Percentiles rank a stretch among this genome's conserved stretches.
Conservation (phyloP, 1,140 invertebrate genomes). For the Latrodectus geometricus region DNA sequence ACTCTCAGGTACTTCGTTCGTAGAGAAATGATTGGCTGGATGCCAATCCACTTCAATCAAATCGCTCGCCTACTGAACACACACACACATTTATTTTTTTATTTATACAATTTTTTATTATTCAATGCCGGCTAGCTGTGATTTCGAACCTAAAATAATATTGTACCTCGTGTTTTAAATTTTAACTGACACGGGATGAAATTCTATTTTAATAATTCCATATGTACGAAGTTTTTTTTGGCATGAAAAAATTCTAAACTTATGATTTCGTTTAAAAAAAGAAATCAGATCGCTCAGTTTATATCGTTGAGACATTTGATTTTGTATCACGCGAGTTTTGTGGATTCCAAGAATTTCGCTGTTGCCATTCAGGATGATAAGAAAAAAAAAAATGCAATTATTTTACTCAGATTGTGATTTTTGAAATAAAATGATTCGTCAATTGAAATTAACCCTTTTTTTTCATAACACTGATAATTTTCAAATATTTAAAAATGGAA, state of each 20-base stretch:
- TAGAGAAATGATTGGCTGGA: slow-evolving; percentile 39
- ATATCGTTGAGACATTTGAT: no score
- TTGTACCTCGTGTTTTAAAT: not conserved
- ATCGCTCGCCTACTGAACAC: slow-evolving; percentile 39
- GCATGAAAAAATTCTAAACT: not conserved
- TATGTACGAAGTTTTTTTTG: not conserved
- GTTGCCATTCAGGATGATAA: no score
- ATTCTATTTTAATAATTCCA: not conserved
- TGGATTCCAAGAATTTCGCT: no score
- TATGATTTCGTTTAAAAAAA: not conserved
- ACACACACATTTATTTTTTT: not conserved
- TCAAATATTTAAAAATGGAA: no score
- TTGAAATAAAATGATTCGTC: no score
- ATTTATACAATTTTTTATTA: not conserved
- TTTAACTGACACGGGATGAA: not conserved
- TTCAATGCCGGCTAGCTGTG: not conserved
- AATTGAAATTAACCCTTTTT: no score
- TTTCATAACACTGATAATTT: no score
- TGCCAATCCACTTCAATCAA: slow-evolving; percentile 57
- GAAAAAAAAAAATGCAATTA: no score
- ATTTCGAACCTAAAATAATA: slow-evolving; percentile 38
- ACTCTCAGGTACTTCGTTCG: slow-evolving; percentile 7
- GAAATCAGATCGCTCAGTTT: not conserved
- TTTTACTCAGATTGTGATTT: no score
- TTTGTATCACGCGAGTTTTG: no score